A percentile compares a stretch with the other conserved stretches of the same genome.
Conservation (phyloP, 2,888 invertebrate genomes). For the Campoletis raptor region DNA sequence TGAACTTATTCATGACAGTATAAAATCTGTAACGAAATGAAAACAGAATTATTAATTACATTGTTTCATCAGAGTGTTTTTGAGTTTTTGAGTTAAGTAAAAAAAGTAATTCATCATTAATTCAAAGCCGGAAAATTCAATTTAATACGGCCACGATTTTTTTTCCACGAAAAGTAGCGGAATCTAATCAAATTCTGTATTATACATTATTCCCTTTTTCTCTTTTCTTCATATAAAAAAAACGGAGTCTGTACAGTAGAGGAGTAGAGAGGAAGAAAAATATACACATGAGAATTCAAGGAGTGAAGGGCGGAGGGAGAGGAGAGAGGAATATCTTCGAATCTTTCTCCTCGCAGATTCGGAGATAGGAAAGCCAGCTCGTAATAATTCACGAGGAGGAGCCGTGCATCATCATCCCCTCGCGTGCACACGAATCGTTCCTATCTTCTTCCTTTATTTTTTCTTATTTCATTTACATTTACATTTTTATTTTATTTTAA, state of each 20-base stretch:
- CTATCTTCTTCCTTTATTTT: conserved; percentile 37
- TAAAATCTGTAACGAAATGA: conserved; percentile 84
- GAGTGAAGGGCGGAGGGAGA: conserved; percentile 32
- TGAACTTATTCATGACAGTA: conserved; percentile 82
- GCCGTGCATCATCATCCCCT: conserved; percentile 76
- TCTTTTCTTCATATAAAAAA: background rate
- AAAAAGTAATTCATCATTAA: background rate
- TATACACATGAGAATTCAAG: conserved; percentile 59
- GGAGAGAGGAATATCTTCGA: conserved; percentile 60
- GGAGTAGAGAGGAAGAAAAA: conserved; percentile 65
- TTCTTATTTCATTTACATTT: conserved; percentile 61
- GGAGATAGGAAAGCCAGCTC: conserved; percentile 74
- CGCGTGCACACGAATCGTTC: conserved; percentile 62
- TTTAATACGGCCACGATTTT: conserved; percentile 6
- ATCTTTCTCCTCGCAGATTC: conserved; percentile 75
- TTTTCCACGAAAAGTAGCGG: conserved; percentile 10
- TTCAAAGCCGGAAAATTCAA: conserved; percentile 7
- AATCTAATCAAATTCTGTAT: conserved; percentile 17
- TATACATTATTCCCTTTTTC: conserved; percentile 22
- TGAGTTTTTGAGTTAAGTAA: background rate
- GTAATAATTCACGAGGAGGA: conserved; percentile 77
- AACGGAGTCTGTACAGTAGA: conserved; percentile 41
- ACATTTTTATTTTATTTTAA: conserved; percentile 34
- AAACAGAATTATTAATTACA: conserved; percentile 2
- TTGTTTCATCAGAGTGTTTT: background rate